Conservation (phyloP, 2,113 vertebrate species). For the Perca flavescens region DNA sequence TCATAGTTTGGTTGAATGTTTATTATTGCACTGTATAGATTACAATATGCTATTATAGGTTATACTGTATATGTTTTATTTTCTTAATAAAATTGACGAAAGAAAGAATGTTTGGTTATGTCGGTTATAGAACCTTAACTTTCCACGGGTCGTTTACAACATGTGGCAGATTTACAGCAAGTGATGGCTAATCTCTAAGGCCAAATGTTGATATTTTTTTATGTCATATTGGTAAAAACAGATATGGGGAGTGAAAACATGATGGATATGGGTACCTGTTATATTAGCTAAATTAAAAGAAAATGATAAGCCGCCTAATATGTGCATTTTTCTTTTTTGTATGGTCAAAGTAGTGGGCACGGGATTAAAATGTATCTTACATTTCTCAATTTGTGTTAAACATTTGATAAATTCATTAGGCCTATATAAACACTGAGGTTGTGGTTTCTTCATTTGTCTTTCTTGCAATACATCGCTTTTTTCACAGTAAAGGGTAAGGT, state of each 20-base stretch:
- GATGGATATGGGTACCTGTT: neutral
- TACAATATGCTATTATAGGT: constrained; percentile 22
- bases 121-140: neutral
- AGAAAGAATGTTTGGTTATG: neutral
- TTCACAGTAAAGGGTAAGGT: neutral
- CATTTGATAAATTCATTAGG: neutral
- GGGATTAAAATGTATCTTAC: neutral
- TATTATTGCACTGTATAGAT: constrained; percentile 67
- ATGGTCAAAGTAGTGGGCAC: neutral
- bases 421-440: neutral
- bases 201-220: neutral
- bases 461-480: neutral
- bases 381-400: neutral
- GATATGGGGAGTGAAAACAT: neutral
- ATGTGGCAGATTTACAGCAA: neutral
- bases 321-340: neutral
- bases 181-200: neutral
- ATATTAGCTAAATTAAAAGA: neutral
- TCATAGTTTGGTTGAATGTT: constrained; percentile 33
- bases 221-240: neutral
- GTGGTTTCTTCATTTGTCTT: neutral
- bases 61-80: constrained; percentile 60
- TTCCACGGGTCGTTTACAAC: neutral
- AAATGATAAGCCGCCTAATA: neutral
- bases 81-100: constrained; percentile 68